Percentiles rank a stretch among this genome's conserved stretches.
phyloP scores from a whole-genome alignment of 2,888 invertebrate genomes.

The Amphipoea lucens region DNA sequence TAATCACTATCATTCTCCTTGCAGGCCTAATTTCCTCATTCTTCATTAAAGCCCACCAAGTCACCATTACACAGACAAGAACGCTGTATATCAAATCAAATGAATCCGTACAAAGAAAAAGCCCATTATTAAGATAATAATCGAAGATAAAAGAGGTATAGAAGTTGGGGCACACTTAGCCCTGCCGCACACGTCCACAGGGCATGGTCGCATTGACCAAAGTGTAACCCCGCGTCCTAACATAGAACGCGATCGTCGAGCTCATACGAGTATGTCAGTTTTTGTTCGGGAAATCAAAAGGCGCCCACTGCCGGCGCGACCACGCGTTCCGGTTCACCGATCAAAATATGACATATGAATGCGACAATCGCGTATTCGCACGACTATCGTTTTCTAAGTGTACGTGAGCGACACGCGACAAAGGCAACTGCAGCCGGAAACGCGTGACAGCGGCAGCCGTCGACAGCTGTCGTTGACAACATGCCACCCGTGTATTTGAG shows the following conservation, averaged over 20 bases:
- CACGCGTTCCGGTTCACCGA: background rate
- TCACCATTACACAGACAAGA: background rate
- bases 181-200: background rate
- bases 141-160: slow-evolving; percentile 22
- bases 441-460: no score
- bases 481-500: background rate
- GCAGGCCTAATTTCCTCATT: background rate
- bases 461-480: background rate
- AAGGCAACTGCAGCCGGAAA: background rate
- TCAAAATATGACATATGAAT: background rate
- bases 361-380: background rate
- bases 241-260: background rate
- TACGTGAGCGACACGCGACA: background rate
- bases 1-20: background rate
- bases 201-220: background rate
- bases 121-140: slow-evolving; percentile 27
- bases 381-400: background rate
- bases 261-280: background rate
- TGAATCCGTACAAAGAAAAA: slow-evolving; percentile 5
- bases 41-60: slow-evolving; percentile 18
- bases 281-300: background rate
- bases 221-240: background rate
- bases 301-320: background rate
- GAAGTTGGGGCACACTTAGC: background rate
- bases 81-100: slow-evolving; percentile 34